Conservation (phyloP, 2,888 invertebrate species). For the Caenorhabditis sp. region DNA sequence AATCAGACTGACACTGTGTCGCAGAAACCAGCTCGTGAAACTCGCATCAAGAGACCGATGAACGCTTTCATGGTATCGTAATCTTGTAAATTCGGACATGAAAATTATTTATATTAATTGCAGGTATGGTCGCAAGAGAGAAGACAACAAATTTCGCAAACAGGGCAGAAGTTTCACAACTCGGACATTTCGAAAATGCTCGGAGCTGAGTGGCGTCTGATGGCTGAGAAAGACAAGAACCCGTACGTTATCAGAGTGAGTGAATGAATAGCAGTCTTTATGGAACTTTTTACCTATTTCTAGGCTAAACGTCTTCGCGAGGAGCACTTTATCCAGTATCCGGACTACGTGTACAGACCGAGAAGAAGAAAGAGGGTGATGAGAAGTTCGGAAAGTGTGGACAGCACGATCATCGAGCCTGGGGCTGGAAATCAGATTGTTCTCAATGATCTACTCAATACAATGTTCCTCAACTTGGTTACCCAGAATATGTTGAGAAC, state of each 20-base stretch:
- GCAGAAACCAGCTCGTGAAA: conserved; percentile 8
- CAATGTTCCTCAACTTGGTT: too few species aligned
- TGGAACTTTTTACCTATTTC: too few species aligned
- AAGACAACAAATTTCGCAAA: conserved; percentile 60
- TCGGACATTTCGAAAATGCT: conserved; percentile 62
- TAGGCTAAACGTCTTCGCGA: conserved; percentile 65
- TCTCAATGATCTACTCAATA: too few species aligned
- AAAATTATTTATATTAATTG: too few species aligned
- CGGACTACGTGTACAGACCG: conserved; percentile 66
- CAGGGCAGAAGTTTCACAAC: conserved; percentile 58
- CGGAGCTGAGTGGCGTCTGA: conserved; percentile 61
- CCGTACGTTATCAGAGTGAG: too few species aligned
- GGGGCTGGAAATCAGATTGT: background rate
- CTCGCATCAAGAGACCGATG: conserved; percentile 66
- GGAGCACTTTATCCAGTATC: conserved; percentile 61
- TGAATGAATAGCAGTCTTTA: too few species aligned
- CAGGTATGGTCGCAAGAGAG: conserved; percentile 68
- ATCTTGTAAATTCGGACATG: too few species aligned
- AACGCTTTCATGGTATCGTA: conserved; percentile 64
- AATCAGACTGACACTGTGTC: background rate
- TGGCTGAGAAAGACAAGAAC: conserved; percentile 59
- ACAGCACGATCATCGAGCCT: conserved; percentile 14
- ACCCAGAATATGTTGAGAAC: too few species aligned
- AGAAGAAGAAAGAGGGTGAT: conserved; percentile 55
- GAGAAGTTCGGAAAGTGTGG: conserved; percentile 25